Evolutionary conservation across 2,888 invertebrate genomes (phyloP).

Genomic region (Chaitophorus viminalis): DNA sequence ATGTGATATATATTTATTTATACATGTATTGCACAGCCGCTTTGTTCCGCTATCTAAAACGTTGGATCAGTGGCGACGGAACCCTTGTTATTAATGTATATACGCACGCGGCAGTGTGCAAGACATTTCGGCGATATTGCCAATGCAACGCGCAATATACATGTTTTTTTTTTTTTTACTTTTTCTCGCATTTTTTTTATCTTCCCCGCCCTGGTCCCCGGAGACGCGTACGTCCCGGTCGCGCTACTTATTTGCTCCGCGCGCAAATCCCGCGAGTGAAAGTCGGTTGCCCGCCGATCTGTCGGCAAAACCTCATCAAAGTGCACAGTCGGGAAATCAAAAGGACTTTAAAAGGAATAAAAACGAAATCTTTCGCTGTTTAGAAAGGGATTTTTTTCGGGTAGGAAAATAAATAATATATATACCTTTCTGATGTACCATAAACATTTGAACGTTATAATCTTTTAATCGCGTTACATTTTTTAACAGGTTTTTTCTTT

Average conservation of each 20-base stretch:
- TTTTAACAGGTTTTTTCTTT: too few species aligned
- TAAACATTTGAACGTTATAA: background rate
- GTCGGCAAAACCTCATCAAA: conserved; percentile 56
- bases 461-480: background rate
- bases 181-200: background rate
- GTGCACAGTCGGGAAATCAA: conserved; percentile 45
- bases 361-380: background rate
- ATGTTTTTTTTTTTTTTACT: conserved; percentile 34
- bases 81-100: conserved; percentile 55
- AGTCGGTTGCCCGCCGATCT: conserved; percentile 21
- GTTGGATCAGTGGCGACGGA: conserved; percentile 52
- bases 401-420: background rate
- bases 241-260: background rate
- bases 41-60: conserved; percentile 62
- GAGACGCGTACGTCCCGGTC: conserved; percentile 11
- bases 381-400: background rate
- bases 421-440: background rate
- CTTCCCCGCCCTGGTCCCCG: conserved; percentile 17
- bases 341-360: background rate
- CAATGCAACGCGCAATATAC: conserved; percentile 49
- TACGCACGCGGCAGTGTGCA: background rate
- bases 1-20: background rate
- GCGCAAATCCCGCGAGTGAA: background rate
- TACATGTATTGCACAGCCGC: background rate
- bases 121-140: conserved; percentile 59